Percentiles rank a stretch among this genome's conserved stretches.
Conservation (phyloP, 1,140 invertebrate species). For the Danaus melanippus region DNA sequence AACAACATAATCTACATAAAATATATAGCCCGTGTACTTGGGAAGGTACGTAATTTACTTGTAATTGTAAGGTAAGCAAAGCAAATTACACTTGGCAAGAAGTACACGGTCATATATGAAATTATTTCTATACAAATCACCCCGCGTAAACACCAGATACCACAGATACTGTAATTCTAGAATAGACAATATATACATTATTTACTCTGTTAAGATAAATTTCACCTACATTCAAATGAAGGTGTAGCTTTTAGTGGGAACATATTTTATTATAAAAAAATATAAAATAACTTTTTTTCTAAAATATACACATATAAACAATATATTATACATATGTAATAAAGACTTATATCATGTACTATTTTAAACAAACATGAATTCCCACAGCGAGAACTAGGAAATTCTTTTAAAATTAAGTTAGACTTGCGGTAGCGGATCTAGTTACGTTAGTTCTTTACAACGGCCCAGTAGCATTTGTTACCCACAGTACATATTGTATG, state of each 20-base stretch:
- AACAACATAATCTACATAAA: too few relatives aligned
- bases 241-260: too few relatives aligned
- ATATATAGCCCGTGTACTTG: too few relatives aligned
- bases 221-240: not conserved
- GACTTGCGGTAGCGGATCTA: conserved; percentile 6
- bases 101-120: conserved; percentile 35
- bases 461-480: conserved; percentile 53
- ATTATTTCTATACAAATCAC: conserved; percentile 64
- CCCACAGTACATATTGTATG: conserved; percentile 64
- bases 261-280: too few relatives aligned
- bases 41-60: too few relatives aligned
- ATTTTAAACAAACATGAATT: conserved; percentile 6
- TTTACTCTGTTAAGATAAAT: not conserved
- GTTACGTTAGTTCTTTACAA: conserved; percentile 21
- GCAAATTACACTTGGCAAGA: conserved; percentile 57
- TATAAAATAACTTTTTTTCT: too few relatives aligned
- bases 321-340: too few relatives aligned
- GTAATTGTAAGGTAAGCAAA: conserved; percentile 57
- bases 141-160: conserved; percentile 17
- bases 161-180: conserved; percentile 12
- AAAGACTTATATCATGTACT: conserved; percentile 1
- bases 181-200: conserved; percentile 7
- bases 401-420: too few relatives aligned
- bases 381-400: not conserved
- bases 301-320: too few relatives aligned